phyloP scores from a whole-genome alignment of 2,113 vertebrate genomes.

The Tursiops truncatus region DNA sequence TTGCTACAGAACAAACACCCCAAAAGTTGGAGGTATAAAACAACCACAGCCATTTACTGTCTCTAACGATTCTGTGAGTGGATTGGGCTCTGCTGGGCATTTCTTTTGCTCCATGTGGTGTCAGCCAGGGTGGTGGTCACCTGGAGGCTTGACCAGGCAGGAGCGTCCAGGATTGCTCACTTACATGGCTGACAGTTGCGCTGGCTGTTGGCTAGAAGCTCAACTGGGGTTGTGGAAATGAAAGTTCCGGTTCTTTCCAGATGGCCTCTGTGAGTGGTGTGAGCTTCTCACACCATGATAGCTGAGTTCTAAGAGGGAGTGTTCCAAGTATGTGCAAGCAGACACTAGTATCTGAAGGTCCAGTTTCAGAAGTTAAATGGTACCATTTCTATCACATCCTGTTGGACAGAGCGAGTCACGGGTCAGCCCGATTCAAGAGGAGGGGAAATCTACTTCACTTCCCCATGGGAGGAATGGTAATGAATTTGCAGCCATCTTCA shows the following conservation, averaged over 20 bases:
- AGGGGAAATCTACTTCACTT: background rate
- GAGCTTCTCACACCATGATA: background rate
- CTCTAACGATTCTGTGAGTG: background rate
- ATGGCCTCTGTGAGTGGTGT: background rate
- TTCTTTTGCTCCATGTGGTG: background rate
- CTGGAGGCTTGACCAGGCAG: rapidly evolving
- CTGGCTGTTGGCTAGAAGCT: background rate
- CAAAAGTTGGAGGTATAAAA: background rate
- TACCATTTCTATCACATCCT: background rate
- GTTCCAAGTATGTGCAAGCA: background rate
- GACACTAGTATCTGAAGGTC: background rate
- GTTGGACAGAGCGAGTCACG: background rate
- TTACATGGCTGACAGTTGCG: background rate
- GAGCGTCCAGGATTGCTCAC: background rate
- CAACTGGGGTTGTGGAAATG: background rate
- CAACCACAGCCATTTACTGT: background rate
- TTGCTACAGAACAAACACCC: background rate
- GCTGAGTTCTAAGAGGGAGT: background rate
- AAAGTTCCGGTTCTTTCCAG: background rate
- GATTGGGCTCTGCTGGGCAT: background rate
- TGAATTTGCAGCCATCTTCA: background rate
- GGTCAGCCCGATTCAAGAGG: background rate
- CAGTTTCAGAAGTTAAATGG: background rate
- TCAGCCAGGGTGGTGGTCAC: background rate
- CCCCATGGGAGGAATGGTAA: background rate